Evolutionary conservation across 2,113 vertebrate genomes (phyloP).

Genomic region (Entosphenus tridentatus): DNA sequence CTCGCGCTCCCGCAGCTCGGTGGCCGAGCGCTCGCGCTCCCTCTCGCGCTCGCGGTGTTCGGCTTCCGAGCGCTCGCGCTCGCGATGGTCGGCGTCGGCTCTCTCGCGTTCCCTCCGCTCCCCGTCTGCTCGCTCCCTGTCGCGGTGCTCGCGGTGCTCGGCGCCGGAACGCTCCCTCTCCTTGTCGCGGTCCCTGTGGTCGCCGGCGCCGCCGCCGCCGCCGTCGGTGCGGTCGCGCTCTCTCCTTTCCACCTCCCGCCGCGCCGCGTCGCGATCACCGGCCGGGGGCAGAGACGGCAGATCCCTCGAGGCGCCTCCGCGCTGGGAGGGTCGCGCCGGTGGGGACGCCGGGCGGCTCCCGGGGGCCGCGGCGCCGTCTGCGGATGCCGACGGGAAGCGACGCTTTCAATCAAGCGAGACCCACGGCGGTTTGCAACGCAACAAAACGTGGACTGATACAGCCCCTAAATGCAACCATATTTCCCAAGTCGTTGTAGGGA

Average conservation of each 20-base stretch:
- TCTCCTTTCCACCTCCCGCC: not conserved
- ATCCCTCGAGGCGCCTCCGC: too few relatives aligned
- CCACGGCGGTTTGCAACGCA: too few relatives aligned
- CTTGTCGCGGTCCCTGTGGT: constrained; percentile 1
- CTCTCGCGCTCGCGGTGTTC: not conserved
- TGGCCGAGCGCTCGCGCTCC: not conserved
- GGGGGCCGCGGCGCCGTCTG: too few relatives aligned
- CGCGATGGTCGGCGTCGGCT: not conserved
- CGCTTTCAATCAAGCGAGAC: too few relatives aligned
- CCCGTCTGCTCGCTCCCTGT: not conserved
- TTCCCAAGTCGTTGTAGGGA: too few relatives aligned
- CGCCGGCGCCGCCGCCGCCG: not conserved
- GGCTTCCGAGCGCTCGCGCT: not conserved
- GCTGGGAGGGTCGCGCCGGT: too few relatives aligned
- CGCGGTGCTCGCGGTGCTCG: not conserved
- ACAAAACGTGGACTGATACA: too few relatives aligned
- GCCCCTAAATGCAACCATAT: too few relatives aligned
- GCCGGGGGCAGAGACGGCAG: too few relatives aligned
- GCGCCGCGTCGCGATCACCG: too few relatives aligned
- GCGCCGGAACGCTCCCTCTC: not conserved
- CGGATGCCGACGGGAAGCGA: too few relatives aligned
- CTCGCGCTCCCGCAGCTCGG: not conserved
- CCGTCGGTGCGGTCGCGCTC: constrained; percentile 1
- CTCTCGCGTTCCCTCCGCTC: not conserved
- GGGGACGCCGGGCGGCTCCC: too few relatives aligned